Evolutionary conservation across 2,888 invertebrate species (phyloP).

Genomic region (Anorthoa munda): DNA sequence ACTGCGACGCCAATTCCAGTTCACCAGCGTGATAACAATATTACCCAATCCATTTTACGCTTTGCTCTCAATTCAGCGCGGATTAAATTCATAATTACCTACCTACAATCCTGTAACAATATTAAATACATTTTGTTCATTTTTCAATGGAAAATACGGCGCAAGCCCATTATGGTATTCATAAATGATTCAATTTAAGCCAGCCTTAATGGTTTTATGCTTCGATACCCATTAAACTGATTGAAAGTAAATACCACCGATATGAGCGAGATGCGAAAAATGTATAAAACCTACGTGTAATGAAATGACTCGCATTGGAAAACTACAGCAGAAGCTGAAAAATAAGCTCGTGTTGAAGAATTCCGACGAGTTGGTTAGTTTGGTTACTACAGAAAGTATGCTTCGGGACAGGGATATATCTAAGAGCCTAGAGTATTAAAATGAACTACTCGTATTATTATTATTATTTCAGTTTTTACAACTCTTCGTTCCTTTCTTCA

Average conservation of each 20-base stretch:
- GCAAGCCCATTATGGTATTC: slow-evolving; percentile 45
- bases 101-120: slow-evolving; percentile 31
- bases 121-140: slow-evolving; percentile 48
- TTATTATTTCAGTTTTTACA: too few relatives aligned
- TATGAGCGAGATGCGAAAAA: slow-evolving; percentile 16
- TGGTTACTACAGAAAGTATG: too few relatives aligned
- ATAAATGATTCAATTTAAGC: slow-evolving; percentile 58
- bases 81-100: slow-evolving; percentile 55
- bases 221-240: slow-evolving; percentile 53
- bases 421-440: too few relatives aligned
- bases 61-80: slow-evolving; percentile 40
- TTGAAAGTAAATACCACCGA: slow-evolving; percentile 56
- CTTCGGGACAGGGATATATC: too few relatives aligned
- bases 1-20: slow-evolving; percentile 27
- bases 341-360: too few relatives aligned
- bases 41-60: slow-evolving; percentile 32
- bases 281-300: not conserved
- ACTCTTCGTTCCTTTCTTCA: too few relatives aligned
- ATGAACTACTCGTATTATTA: too few relatives aligned
- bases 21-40: slow-evolving; percentile 22
- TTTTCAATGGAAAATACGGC: slow-evolving; percentile 41
- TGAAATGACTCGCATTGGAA: not conserved
- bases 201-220: slow-evolving; percentile 43
- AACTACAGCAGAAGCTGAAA: too few relatives aligned
- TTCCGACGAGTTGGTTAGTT: too few relatives aligned